Evolutionary conservation across 2,888 invertebrate genomes (phyloP).

Genomic region (Drosophila yooni): DNA sequence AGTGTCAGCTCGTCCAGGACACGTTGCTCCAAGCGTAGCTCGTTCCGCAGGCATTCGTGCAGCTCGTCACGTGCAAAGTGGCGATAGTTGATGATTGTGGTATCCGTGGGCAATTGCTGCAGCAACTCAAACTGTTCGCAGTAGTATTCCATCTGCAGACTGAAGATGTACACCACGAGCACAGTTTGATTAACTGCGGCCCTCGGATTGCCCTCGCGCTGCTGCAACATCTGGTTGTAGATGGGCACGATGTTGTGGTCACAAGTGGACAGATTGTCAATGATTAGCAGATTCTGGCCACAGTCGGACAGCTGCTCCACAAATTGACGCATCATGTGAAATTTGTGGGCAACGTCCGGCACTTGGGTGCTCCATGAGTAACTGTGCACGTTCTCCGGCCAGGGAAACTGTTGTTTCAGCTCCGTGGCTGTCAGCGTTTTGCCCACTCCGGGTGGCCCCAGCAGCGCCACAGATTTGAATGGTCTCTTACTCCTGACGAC

Average conservation of each 20-base stretch:
- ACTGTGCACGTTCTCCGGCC: slow-evolving; percentile 73
- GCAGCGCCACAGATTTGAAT: slow-evolving; percentile 64
- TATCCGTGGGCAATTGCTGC: slow-evolving; percentile 56
- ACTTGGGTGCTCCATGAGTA: slow-evolving; percentile 67
- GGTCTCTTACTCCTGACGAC: slow-evolving; percentile 23
- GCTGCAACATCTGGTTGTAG: slow-evolving; percentile 52
- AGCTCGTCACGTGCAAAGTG: slow-evolving; percentile 48
- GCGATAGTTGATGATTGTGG: slow-evolving; percentile 48
- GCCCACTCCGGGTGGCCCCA: slow-evolving; percentile 75
- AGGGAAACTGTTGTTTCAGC: slow-evolving; percentile 67
- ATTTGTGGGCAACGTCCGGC: slow-evolving; percentile 37
- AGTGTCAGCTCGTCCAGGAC: slow-evolving; percentile 19
- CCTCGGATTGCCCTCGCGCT: slow-evolving; percentile 44
- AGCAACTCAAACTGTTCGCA: slow-evolving; percentile 54
- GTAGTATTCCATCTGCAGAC: slow-evolving; percentile 46
- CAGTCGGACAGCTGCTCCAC: slow-evolving; percentile 63
- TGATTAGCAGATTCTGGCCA: slow-evolving; percentile 76
- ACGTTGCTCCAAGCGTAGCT: slow-evolving; percentile 43
- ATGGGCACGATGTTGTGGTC: slow-evolving; percentile 57
- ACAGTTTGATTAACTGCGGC: slow-evolving; percentile 50
- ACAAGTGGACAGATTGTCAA: slow-evolving; percentile 70
- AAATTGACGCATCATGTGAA: slow-evolving; percentile 44
- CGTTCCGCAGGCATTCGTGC: slow-evolving; percentile 41
- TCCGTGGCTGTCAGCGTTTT: slow-evolving; percentile 65
- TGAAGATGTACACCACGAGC: slow-evolving; percentile 56